Percentiles rank a stretch among this genome's conserved stretches.
These are phyloP conservation scores for Theonella swinhoei DNA, from an alignment of 37 sponge, comb jelly and placozoan species.

Conservation along the genomic window DNA sequence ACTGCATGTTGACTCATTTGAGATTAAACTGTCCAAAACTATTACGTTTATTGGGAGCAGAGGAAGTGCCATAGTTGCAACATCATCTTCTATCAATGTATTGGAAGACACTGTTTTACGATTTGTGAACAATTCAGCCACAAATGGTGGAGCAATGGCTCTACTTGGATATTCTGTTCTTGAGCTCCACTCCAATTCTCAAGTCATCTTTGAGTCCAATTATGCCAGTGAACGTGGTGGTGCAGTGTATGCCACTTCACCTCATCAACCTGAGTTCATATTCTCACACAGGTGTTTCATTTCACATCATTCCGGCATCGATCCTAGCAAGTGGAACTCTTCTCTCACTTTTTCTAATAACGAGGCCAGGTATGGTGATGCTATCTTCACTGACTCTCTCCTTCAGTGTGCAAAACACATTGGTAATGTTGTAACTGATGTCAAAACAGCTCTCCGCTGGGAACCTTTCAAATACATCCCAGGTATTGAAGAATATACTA, in stretches of 20 bases:
- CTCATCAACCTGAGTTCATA: neutral
- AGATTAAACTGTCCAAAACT: neutral
- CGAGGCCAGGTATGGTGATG: neutral
- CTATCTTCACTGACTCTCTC: neutral
- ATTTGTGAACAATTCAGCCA: neutral
- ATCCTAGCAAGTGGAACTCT: neutral
- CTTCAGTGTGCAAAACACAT: neutral
- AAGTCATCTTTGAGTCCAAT: neutral
- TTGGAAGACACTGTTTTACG: neutral
- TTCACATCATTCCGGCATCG: neutral
- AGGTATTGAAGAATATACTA: neutral
- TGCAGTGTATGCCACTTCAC: neutral
- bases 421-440: neutral
- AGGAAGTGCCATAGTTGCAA: neutral
- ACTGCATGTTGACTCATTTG: neutral
- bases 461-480: neutral
- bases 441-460: neutral
- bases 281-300: neutral
- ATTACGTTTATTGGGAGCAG: neutral
- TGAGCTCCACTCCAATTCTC: neutral
- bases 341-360: neutral
- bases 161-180: neutral
- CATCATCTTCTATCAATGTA: neutral
- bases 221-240: neutral
- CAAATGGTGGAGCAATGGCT: neutral